These are phyloP conservation scores for Mirza zaza DNA, from an alignment of 2,113 vertebrate genomes.

Conservation along the genomic window DNA sequence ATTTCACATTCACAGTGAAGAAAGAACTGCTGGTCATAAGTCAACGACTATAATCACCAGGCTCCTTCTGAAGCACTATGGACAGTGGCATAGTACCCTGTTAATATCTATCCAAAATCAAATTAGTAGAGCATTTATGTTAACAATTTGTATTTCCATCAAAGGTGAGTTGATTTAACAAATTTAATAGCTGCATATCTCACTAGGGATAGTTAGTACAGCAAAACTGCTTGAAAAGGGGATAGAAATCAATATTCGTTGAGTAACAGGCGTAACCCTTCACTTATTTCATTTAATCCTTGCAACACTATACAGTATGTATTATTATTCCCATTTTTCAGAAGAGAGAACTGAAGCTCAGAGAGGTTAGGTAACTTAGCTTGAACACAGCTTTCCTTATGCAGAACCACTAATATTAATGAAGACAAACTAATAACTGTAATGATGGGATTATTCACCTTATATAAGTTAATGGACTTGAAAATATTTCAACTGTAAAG, in stretches of 20 bases:
- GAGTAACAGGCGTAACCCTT: neutral
- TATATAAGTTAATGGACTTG: neutral
- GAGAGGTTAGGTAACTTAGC: neutral
- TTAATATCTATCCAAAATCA: neutral
- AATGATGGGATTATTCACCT: neutral
- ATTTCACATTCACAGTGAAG: neutral
- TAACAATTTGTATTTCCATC: conserved; percentile 16
- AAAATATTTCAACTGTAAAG: conserved; percentile 24
- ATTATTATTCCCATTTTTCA: conserved; percentile 2
- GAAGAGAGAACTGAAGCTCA: neutral
- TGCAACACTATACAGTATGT: neutral
- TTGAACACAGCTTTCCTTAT: neutral
- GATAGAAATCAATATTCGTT: neutral
- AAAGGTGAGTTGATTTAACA: conserved; percentile 23
- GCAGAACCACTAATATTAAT: neutral
- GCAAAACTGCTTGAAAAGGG: neutral
- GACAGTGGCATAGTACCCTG: neutral
- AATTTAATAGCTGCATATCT: neutral
- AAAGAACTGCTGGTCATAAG: neutral
- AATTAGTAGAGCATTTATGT: neutral
- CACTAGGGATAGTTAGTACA: neutral
- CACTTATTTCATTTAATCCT: conserved; percentile 2
- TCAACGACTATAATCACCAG: neutral
- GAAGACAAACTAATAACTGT: neutral
- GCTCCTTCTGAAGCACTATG: neutral